Percentiles rank a stretch among this genome's conserved stretches.
These are phyloP conservation scores for Pandion haliaetus DNA, from an alignment of 2,113 vertebrate species.

Conservation along the genomic window DNA sequence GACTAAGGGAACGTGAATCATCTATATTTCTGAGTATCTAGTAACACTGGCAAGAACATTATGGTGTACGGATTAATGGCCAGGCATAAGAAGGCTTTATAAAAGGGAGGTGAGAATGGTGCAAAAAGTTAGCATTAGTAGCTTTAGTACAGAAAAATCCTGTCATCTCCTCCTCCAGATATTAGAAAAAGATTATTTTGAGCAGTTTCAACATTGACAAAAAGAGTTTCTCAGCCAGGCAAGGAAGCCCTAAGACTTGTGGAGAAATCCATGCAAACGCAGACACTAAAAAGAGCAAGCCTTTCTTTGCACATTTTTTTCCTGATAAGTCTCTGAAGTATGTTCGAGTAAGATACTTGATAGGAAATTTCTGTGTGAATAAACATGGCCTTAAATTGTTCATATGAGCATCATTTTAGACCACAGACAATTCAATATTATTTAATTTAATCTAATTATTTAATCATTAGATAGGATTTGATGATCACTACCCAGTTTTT, in stretches of 20 bases:
- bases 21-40: not conserved
- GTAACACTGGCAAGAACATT: not conserved
- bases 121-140: not conserved
- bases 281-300: not conserved
- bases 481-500: not conserved
- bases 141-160: not conserved
- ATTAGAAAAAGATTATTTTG: not conserved
- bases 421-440: not conserved
- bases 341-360: not conserved
- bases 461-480: not conserved
- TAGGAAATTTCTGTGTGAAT: not conserved
- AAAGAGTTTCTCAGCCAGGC: not conserved
- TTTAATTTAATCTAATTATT: not conserved
- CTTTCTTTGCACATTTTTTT: not conserved
- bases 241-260: not conserved
- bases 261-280: not conserved
- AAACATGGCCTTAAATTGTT: not conserved
- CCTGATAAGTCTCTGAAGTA: not conserved
- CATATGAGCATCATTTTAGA: not conserved
- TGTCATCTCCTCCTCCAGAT: not conserved
- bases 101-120: not conserved
- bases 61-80: not conserved
- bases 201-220: not conserved
- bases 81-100: not conserved
- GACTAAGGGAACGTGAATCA: not conserved